Conservation (phyloP, 2,113 vertebrate species). For the Craseonycteris thonglongyai region DNA sequence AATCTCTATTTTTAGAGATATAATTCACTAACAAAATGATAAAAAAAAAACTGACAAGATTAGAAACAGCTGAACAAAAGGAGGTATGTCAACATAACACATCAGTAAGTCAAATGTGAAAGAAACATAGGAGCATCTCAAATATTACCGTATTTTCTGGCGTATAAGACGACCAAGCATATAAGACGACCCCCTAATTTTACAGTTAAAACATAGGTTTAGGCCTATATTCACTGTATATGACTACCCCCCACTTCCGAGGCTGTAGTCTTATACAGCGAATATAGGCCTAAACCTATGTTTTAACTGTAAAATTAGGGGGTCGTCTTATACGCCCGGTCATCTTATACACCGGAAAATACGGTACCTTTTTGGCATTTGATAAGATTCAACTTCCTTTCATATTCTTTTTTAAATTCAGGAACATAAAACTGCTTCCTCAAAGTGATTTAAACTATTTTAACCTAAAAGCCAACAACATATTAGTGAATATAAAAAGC, state of each 20-base stretch:
- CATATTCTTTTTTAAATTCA: background rate
- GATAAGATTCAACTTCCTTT: background rate
- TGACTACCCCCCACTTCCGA: too few species aligned
- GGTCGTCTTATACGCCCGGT: too few species aligned
- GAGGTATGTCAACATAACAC: background rate
- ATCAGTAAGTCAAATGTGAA: background rate
- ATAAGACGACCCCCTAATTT: too few species aligned
- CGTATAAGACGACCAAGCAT: too few species aligned
- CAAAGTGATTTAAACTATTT: background rate
- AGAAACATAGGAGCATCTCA: background rate
- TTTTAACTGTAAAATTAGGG: too few species aligned
- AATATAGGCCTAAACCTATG: too few species aligned
- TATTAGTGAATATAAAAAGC: background rate
- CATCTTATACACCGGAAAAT: too few species aligned
- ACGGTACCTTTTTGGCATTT: background rate
- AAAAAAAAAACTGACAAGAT: background rate
- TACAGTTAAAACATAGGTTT: too few species aligned
- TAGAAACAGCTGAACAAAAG: background rate
- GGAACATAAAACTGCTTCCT: conserved; percentile 9
- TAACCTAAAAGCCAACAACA: background rate
- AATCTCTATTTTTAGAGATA: background rate
- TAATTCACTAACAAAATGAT: background rate
- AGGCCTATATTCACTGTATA: too few species aligned
- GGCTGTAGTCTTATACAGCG: too few species aligned
- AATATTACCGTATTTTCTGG: too few species aligned